Conservation (phyloP, 2,888 invertebrate genomes). For the Orthosia gracilis region DNA sequence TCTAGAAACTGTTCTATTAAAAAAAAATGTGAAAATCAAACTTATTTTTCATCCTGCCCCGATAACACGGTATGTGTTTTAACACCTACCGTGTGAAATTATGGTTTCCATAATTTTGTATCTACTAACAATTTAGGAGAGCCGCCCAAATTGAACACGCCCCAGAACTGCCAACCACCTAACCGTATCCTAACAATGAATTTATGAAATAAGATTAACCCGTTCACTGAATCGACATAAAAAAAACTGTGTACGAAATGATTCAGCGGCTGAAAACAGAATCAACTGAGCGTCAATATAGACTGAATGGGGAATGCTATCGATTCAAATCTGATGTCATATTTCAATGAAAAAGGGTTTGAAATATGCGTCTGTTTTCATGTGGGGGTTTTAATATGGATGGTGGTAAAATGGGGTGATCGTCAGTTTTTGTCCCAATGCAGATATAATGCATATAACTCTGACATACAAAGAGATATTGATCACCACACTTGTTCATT, state of each 20-base stretch:
- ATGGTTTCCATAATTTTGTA: conserved; percentile 39
- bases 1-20: too few relatives aligned
- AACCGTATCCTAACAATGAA: conserved; percentile 55
- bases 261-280: conserved; percentile 41
- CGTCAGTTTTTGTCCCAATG: too few relatives aligned
- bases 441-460: too few relatives aligned
- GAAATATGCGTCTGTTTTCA: neutral
- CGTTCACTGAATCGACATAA: conserved; percentile 55
- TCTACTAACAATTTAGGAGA: conserved; percentile 37
- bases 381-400: neutral
- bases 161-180: conserved; percentile 26
- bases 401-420: neutral
- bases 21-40: too few relatives aligned
- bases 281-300: conserved; percentile 58
- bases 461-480: too few relatives aligned
- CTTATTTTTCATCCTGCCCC: too few relatives aligned
- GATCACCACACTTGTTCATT: too few relatives aligned
- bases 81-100: too few relatives aligned
- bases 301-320: conserved; percentile 32
- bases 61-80: too few relatives aligned
- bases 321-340: conserved; percentile 17
- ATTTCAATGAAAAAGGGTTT: conserved; percentile 27
- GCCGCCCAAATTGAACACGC: conserved; percentile 50
- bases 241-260: conserved; percentile 46
- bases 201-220: conserved; percentile 61